These are phyloP conservation scores for Serrognathus titanus DNA, from an alignment of 2,888 invertebrate species.

Conservation along the genomic window DNA sequence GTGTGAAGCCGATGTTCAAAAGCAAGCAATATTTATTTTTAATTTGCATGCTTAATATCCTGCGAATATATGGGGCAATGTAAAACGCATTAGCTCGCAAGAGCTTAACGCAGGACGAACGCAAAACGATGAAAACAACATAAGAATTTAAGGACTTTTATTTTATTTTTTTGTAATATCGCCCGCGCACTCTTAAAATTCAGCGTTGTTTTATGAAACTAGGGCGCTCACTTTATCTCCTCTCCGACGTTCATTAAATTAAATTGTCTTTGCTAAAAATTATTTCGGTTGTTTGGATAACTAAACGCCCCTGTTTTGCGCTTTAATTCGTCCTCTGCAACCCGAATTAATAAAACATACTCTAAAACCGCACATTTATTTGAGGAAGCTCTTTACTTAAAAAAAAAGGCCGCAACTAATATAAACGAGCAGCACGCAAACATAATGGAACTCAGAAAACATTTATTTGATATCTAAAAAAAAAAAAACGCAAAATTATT, in stretches of 20 bases:
- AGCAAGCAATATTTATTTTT: too few relatives aligned
- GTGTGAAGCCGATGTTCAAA: too few relatives aligned
- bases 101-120: background rate
- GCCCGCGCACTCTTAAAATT: constrained; percentile 7
- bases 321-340: background rate
- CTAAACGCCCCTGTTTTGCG: background rate
- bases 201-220: constrained; percentile 13
- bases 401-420: too few relatives aligned
- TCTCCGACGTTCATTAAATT: constrained; percentile 12
- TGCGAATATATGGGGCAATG: too few relatives aligned
- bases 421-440: too few relatives aligned
- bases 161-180: background rate
- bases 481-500: background rate
- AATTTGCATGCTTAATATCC: too few relatives aligned
- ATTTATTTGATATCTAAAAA: too few relatives aligned
- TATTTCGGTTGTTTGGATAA: background rate
- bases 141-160: background rate
- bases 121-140: background rate
- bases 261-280: constrained; percentile 8
- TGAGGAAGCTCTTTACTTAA: too few relatives aligned
- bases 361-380: too few relatives aligned
- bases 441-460: too few relatives aligned
- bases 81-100: too few relatives aligned
- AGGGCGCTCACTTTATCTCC: constrained; percentile 9
- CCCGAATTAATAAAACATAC: background rate